Evolutionary conservation across 2,888 invertebrate species (phyloP).

Genomic region (Encarsia formosa): DNA sequence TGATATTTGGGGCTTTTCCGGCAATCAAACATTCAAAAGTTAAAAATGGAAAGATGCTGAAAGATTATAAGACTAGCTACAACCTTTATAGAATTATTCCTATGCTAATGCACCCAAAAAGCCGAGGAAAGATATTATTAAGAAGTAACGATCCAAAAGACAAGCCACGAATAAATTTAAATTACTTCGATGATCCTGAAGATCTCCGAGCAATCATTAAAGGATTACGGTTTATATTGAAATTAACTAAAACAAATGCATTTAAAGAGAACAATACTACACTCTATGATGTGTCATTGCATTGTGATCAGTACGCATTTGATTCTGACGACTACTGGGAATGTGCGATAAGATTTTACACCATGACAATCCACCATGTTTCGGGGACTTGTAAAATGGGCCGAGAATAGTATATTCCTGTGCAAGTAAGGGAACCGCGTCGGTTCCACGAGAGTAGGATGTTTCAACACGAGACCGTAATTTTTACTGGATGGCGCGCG

Average conservation of each 20-base stretch:
- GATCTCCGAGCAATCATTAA: conserved; percentile 59
- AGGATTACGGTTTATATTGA: conserved; percentile 49
- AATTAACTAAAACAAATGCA: conserved; percentile 58
- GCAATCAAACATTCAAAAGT: conserved; percentile 56
- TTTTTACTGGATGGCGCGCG: no score
- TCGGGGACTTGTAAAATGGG: conserved; percentile 65
- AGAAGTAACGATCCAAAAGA: not conserved
- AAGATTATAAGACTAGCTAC: conserved; percentile 55
- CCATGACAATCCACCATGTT: conserved; percentile 68
- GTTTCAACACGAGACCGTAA: no score
- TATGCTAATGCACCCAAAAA: conserved; percentile 64
- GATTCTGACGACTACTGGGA: no score
- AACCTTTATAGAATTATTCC: conserved; percentile 60
- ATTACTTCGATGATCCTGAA: conserved; percentile 62
- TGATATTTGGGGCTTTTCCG: conserved; percentile 59
- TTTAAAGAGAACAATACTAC: conserved; percentile 59
- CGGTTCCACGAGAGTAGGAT: no score
- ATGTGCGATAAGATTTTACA: conserved; percentile 62
- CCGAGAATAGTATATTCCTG: no score
- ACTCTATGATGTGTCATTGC: conserved; percentile 56
- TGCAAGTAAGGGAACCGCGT: no score
- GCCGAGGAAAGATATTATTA: conserved; percentile 48
- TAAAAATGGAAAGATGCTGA: conserved; percentile 56
- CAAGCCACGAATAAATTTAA: conserved; percentile 62
- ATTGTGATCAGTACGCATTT: no score